phyloP scores from a whole-genome alignment of 2,888 invertebrate species.

The Drosophila sordidapex region DNA sequence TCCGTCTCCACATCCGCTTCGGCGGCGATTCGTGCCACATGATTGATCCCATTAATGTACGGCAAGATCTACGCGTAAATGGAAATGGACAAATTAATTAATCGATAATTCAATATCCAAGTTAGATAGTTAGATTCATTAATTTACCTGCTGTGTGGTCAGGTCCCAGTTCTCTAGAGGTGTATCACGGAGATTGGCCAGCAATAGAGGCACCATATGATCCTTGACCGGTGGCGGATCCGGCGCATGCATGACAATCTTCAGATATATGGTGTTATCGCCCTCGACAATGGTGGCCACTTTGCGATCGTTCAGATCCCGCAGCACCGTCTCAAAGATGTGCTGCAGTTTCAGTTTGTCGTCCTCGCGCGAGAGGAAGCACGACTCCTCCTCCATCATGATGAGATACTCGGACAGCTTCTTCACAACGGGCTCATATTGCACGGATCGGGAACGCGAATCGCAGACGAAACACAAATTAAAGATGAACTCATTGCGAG shows the following conservation, averaged over 20 bases:
- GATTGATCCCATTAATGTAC: conserved; percentile 96
- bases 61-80: conserved; percentile 86
- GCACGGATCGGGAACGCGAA: conserved; percentile 94
- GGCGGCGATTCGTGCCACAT: conserved; percentile 94
- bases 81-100: neutral
- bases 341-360: conserved; percentile 89
- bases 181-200: conserved; percentile 87
- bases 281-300: conserved; percentile 93
- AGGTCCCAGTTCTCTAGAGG: conserved; percentile 94
- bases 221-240: conserved; percentile 93
- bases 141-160: conserved; percentile 93
- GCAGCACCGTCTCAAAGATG: conserved; percentile 91
- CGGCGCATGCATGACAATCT: conserved; percentile 92
- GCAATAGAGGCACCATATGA: conserved; percentile 95
- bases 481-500: conserved; percentile 97
- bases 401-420: conserved; percentile 96
- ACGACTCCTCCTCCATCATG: conserved; percentile 93
- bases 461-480: conserved; percentile 98
- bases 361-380: conserved; percentile 90
- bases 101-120: neutral
- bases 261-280: conserved; percentile 94
- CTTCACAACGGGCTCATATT: conserved; percentile 97
- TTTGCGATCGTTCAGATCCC: conserved; percentile 92
- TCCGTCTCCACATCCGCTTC: conserved; percentile 97
- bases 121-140: neutral